Conservation (phyloP, 37 sponge, comb jelly and placozoan species). For the Theonella swinhoei region DNA sequence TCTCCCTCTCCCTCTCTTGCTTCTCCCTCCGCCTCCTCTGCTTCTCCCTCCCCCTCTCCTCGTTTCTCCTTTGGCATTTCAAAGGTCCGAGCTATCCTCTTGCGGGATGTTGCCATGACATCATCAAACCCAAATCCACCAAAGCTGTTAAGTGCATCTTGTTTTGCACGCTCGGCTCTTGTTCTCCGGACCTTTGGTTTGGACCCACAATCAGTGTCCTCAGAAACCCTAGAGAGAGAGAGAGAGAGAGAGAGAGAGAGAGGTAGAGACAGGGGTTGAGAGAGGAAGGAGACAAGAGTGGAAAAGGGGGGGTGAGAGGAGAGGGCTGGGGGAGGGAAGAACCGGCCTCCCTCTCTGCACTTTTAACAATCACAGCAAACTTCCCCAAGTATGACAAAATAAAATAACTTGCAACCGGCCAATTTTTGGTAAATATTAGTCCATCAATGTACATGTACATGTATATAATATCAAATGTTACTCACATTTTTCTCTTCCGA, state of each 20-base stretch:
- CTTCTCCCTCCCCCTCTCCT: conserved; percentile 1
- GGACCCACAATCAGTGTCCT: neutral
- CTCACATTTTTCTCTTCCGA: too few relatives aligned
- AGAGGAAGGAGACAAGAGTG: too few relatives aligned
- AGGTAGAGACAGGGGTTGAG: neutral
- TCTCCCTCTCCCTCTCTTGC: neutral
- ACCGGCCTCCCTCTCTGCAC: too few relatives aligned
- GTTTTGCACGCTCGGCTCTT: conserved; percentile 21
- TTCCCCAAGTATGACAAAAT: too few relatives aligned
- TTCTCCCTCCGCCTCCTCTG: neutral
- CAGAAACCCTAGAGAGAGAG: neutral
- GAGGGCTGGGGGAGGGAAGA: too few relatives aligned
- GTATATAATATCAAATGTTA: too few relatives aligned
- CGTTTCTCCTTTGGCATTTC: neutral
- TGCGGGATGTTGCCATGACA: conserved; percentile 11
- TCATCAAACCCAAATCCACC: conserved; percentile 34
- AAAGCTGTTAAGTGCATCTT: conserved; percentile 54
- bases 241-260: neutral
- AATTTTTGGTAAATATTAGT: too few relatives aligned
- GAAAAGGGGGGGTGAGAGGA: too few relatives aligned
- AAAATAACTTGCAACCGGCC: too few relatives aligned
- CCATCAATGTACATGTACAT: too few relatives aligned
- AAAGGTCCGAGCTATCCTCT: conserved; percentile 22
- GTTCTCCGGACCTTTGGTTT: conserved; percentile 6
- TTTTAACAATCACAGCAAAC: too few relatives aligned